These are phyloP conservation scores for Alces alces DNA, from an alignment of 2,113 vertebrate genomes.

Conservation along the genomic window DNA sequence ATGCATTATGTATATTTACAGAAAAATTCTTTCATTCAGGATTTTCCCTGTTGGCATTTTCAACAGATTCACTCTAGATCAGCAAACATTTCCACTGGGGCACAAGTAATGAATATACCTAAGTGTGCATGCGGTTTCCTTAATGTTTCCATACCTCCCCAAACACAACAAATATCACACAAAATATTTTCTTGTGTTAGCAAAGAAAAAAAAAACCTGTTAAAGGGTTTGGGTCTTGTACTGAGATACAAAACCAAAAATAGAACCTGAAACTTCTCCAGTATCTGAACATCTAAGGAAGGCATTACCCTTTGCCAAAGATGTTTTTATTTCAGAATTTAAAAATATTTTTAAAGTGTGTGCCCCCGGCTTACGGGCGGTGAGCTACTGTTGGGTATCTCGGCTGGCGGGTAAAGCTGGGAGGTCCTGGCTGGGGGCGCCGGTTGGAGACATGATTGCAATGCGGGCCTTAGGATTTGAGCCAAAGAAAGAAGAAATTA, in stretches of 20 bases:
- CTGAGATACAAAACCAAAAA: neutral
- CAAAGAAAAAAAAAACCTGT: neutral
- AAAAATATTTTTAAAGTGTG: neutral
- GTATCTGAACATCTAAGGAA: neutral
- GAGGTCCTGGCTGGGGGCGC: too few species aligned
- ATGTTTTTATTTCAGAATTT: neutral
- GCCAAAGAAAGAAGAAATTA: conserved; percentile 96
- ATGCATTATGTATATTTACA: neutral
- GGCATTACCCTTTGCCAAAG: neutral
- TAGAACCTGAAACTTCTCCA: neutral
- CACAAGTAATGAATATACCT: neutral
- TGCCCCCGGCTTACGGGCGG: too few species aligned
- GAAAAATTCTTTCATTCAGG: conserved; percentile 1
- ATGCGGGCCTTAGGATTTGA: conserved; percentile 95
- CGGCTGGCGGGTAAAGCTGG: too few species aligned
- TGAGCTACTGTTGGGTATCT: too few species aligned
- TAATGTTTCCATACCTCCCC: neutral
- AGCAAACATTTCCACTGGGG: neutral
- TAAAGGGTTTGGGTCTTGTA: neutral
- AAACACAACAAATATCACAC: neutral
- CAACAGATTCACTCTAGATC: neutral
- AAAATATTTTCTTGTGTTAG: neutral
- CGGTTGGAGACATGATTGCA: too few species aligned
- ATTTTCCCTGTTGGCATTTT: neutral
- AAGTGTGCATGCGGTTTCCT: neutral